Evolutionary conservation across 2,797 vertebrate species (phyloP).

Genomic region (Tarsius wallacei): DNA sequence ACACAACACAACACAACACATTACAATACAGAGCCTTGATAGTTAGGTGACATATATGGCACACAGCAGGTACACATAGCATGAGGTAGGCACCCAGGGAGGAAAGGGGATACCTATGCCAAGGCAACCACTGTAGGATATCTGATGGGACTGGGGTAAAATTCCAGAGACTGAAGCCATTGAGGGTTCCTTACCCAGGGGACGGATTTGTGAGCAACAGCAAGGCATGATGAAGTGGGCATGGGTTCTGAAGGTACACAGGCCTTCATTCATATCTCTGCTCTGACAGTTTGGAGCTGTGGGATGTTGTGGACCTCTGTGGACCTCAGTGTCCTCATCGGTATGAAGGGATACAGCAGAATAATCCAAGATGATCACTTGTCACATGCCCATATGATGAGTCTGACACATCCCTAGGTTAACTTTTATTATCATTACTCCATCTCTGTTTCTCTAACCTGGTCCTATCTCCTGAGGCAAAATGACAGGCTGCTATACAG

Average conservation of each 20-base stretch:
- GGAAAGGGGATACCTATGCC: too few relatives aligned
- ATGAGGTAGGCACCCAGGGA: background rate
- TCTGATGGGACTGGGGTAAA: background rate
- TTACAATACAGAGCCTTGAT: background rate
- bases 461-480: background rate
- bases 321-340: background rate
- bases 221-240: background rate
- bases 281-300: background rate
- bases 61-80: too few relatives aligned
- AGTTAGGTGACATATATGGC: background rate
- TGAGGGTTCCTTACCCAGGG: background rate
- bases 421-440: background rate
- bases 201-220: background rate
- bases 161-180: background rate
- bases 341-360: background rate
- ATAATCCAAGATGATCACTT: background rate
- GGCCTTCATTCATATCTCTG: background rate
- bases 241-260: background rate
- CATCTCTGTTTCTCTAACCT: background rate
- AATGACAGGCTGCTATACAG: background rate
- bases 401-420: background rate
- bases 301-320: background rate
- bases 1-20: background rate
- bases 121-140: background rate
- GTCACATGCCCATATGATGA: background rate